phyloP scores from a whole-genome alignment of 53 echinoderm and acorn worm genomes.

The Apostichopus leukothele region DNA sequence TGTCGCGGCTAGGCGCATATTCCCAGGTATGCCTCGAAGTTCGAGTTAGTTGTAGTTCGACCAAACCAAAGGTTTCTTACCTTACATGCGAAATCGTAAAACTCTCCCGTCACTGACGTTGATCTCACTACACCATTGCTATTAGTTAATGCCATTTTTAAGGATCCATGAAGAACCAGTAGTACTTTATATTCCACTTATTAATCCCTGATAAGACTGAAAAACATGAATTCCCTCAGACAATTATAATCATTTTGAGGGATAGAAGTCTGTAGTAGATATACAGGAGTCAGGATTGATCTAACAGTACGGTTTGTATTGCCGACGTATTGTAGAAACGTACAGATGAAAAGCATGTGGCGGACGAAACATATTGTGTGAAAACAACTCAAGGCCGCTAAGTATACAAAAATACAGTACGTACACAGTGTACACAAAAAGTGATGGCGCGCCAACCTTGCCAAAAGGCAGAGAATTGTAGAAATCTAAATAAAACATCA shows the following conservation, averaged over 20 bases:
- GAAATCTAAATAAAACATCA: too few species aligned
- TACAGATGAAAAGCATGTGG: neutral
- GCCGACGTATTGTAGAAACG: neutral
- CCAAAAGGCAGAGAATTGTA: neutral
- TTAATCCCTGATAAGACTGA: slow-evolving; percentile 28
- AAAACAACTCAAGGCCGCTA: neutral
- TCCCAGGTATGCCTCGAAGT: neutral
- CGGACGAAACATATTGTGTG: neutral
- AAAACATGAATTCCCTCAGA: neutral
- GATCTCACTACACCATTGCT: slow-evolving; percentile 95
- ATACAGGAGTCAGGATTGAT: neutral
- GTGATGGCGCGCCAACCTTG: slow-evolving; percentile 10
- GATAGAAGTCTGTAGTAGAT: neutral
- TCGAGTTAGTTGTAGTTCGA: neutral
- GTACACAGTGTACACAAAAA: neutral
- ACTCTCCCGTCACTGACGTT: slow-evolving; percentile 87
- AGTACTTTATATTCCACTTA: slow-evolving; percentile 27
- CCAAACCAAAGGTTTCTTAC: slow-evolving; percentile 50
- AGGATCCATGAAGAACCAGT: slow-evolving; percentile 37
- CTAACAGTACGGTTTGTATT: neutral
- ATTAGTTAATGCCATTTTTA: slow-evolving; percentile 52
- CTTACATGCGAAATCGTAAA: slow-evolving; percentile 97
- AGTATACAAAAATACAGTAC: too few species aligned
- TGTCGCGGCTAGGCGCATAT: neutral
- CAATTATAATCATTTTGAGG: slow-evolving; percentile 1